Base-by-base conservation (phyloP, 2,113 vertebrate species). In the Tychaedon coryphoeus region DNA sequence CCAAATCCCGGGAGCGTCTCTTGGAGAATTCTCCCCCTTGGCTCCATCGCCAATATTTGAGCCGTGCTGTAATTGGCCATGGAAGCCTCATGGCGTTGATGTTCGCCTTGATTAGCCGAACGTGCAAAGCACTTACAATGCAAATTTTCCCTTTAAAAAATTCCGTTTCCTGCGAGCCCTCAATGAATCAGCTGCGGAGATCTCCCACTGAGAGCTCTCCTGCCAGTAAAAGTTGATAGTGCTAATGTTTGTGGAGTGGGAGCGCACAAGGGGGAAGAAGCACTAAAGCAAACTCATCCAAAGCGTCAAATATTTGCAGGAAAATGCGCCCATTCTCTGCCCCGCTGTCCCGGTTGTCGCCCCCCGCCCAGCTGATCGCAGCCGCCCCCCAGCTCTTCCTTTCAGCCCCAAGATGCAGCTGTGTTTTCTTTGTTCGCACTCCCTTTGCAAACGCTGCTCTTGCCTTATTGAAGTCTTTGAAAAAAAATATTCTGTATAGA, bases 371-470 rank as follows among this genome's bases (percentile, higher is more conserved):
- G 96, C 74, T 34, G 54, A 82, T 82, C 40, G 64, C 78, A 90
- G 87, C 87, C 78, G 64, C 78, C 78, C 87, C 88, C 94, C 85
- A 47, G 95, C 95, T 95, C 95, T 75, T 64, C 90, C 95, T 95
- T 95, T 95, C 91, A 87, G 61, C 78, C 78, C 86, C 87, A 91
- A 96, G 94, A 95, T 64, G 96, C 95, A 97, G 97, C 97, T 97
- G 95, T 84, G 88, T 75, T 94, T 74, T 77, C 92, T 96, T 95
- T 97, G 97, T 96, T 94, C 87, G 7, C 67, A 18, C 74, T 88
- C 93, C 86, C 90, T 88, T 93, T 97, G 78, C 95, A 90, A 93
- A 53, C 70, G 88, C 88, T 93, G 80, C 90, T 92, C 66, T 82
- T 81, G 90, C 89, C 91, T 95, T 95, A 77, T 89, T 93, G 90